phyloP scores from a whole-genome alignment of 2,888 invertebrate species.

The Gortyna flavago region DNA sequence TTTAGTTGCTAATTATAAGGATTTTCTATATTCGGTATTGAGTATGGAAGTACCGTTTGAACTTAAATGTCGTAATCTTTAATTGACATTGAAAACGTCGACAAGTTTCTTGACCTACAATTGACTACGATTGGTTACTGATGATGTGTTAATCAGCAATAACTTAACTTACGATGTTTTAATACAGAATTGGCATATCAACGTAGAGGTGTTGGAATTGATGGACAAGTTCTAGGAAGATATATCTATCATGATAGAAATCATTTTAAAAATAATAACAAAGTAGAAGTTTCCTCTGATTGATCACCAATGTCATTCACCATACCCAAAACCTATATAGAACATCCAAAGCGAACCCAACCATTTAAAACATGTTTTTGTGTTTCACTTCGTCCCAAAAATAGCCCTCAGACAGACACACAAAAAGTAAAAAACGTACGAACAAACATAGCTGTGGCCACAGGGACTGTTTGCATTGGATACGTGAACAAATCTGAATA shows the following conservation, averaged over 20 bases:
- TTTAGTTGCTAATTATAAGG: constrained; percentile 54
- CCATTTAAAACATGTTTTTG: constrained; percentile 69
- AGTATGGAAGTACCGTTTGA: constrained; percentile 12
- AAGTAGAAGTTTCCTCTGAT: constrained; percentile 42
- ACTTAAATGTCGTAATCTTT: constrained; percentile 11
- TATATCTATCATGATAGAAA: neutral
- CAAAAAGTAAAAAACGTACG: constrained; percentile 72
- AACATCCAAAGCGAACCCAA: constrained; percentile 59
- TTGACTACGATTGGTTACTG: neutral
- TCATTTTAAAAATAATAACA: constrained; percentile 11
- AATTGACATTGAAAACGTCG: constrained; percentile 13
- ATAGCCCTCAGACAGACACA: constrained; percentile 71
- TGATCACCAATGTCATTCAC: constrained; percentile 48
- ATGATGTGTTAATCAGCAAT: neutral
- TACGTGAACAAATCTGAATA: constrained; percentile 52
- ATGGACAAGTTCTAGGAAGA: neutral
- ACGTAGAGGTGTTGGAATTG: neutral
- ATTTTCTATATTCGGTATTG: constrained; percentile 41
- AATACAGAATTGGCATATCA: neutral
- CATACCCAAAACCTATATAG: constrained; percentile 40
- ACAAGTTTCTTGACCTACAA: constrained; percentile 8
- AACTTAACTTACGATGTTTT: neutral
- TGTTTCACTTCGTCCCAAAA: constrained; percentile 65
- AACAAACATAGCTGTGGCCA: constrained; percentile 70
- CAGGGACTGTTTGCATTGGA: constrained; percentile 73